phyloP scores from a whole-genome alignment of 2,888 invertebrate genomes.

The Zaprionus bogoriensis region DNA sequence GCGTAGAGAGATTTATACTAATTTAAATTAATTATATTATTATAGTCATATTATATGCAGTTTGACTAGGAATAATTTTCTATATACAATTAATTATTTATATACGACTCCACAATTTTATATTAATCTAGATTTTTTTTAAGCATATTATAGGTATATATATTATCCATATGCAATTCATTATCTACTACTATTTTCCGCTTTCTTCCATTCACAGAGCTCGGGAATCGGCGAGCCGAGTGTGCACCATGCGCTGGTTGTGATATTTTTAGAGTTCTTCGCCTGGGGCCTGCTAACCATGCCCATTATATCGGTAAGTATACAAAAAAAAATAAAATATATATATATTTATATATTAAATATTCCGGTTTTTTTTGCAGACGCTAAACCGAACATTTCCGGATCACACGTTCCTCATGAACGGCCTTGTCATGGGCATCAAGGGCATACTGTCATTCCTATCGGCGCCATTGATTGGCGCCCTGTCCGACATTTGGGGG shows the following conservation, averaged over 20 bases:
- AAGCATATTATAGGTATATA: background rate
- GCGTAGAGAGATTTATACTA: too few relatives aligned
- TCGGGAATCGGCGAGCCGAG: conserved; percentile 96
- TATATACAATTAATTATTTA: too few relatives aligned
- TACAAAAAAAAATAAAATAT: background rate
- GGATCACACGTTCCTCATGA: conserved; percentile 98
- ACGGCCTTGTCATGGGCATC: conserved; percentile 99
- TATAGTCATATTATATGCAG: too few relatives aligned
- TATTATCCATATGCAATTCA: background rate
- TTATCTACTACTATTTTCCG: background rate
- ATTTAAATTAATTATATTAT: too few relatives aligned
- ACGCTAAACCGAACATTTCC: conserved; percentile 99
- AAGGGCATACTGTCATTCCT: conserved; percentile 99
- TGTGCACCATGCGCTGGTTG: conserved; percentile 98
- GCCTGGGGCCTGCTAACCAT: conserved; percentile 99
- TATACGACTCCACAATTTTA: too few relatives aligned
- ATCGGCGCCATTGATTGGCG: conserved; percentile 98
- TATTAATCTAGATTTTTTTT: too few relatives aligned
- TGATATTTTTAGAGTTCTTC: conserved; percentile 99
- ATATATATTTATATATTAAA: background rate
- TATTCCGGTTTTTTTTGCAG: conserved; percentile 55
- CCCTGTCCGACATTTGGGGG: conserved; percentile 99
- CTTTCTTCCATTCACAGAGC: conserved; percentile 84
- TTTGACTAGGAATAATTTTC: too few relatives aligned
- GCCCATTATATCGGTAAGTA: conserved; percentile 91